A percentile compares a stretch with the other conserved stretches of the same genome.
phyloP scores from a whole-genome alignment of 2,113 vertebrate species.

The Calyptomena viridis region DNA sequence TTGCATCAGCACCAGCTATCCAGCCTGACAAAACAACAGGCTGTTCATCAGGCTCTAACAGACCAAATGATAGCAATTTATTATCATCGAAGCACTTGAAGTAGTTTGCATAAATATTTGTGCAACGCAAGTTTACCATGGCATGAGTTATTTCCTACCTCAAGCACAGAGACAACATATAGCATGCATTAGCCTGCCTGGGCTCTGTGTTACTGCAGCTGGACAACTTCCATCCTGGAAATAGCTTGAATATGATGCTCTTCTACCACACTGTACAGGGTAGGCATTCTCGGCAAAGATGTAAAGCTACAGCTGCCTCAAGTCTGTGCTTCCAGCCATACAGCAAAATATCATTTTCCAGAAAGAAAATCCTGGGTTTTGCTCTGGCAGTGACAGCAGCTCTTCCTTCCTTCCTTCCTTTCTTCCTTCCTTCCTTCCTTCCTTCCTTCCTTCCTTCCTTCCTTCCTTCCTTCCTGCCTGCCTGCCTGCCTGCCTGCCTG shows the following conservation, averaged over 20 bases:
- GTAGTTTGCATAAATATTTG: slow-evolving; percentile 24
- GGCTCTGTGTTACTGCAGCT: not conserved
- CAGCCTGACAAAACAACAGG: not conserved
- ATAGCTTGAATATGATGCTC: not conserved
- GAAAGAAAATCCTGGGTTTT: not conserved
- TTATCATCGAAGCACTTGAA: not conserved
- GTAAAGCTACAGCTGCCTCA: not conserved
- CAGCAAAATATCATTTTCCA: not conserved
- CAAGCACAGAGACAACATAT: not conserved
- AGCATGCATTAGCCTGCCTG: not conserved
- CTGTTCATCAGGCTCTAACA: not conserved
- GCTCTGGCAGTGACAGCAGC: no score
- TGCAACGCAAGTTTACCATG: accelerated
- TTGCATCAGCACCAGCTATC: not conserved
- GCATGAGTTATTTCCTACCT: not conserved
- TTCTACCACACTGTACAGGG: not conserved
- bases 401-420: no score
- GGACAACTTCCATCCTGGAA: not conserved
- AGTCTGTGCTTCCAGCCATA: not conserved
- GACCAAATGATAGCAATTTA: not conserved
- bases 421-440: no score
- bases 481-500: no score
- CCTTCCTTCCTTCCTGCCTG: no score
- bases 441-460: no score
- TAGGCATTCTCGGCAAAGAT: not conserved